Conservation (phyloP, 1,140 invertebrate species). For the Aporrectodea caliginosa region DNA sequence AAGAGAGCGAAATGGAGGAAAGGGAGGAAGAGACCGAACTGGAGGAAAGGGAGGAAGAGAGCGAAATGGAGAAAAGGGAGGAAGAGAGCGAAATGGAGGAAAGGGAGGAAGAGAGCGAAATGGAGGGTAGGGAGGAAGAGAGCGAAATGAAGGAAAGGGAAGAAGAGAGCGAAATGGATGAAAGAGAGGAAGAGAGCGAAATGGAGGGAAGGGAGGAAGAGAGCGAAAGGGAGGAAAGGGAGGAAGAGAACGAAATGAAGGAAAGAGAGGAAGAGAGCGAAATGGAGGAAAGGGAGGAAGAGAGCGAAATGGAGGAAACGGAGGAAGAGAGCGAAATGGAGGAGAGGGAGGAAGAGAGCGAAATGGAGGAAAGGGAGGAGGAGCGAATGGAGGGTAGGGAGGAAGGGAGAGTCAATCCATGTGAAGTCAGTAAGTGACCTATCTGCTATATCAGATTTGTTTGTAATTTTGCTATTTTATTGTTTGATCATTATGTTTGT, state of each 20-base stretch:
- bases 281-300: neutral
- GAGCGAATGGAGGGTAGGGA: neutral
- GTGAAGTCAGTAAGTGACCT: too few relatives aligned
- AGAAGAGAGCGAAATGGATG: neutral
- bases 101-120: neutral
- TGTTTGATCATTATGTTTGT: too few relatives aligned
- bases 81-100: neutral
- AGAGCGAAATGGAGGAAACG: neutral
- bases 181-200: neutral
- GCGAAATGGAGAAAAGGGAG: neutral
- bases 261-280: neutral
- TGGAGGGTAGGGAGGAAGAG: neutral
- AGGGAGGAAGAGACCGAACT: neutral
- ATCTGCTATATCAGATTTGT: too few relatives aligned
- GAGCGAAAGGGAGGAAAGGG: neutral
- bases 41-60: neutral
- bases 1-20: neutral
- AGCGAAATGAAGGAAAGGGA: neutral
- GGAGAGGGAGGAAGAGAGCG: neutral
- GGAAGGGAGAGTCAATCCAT: neutral
- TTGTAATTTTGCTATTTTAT: too few relatives aligned
- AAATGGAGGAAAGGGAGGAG: neutral
- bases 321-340: neutral
- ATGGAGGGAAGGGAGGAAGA: neutral
- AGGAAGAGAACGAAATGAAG: neutral